Conservation (phyloP, 2,797 vertebrate species). For the Geotria australis region DNA sequence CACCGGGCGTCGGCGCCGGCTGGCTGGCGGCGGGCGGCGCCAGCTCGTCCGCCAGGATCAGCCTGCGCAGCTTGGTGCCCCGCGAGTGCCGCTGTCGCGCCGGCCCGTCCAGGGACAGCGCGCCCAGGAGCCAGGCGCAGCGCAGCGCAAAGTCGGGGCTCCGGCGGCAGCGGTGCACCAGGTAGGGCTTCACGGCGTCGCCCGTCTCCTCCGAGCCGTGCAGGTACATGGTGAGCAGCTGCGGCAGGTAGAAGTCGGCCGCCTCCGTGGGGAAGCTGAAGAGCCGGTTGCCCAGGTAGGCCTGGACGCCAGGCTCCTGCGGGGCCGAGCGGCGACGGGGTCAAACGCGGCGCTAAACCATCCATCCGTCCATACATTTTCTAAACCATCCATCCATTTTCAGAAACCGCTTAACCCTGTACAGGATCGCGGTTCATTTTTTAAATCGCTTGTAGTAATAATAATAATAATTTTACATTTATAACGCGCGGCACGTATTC, state of each 20-base stretch:
- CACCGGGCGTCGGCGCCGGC: too few species aligned
- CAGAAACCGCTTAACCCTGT: too few species aligned
- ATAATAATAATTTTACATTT: too few species aligned
- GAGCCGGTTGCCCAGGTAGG: constrained; percentile 76
- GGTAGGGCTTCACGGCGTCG: constrained; percentile 81
- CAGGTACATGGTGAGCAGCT: constrained; percentile 95
- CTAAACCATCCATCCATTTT: too few species aligned
- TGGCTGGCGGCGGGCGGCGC: constrained; percentile 17
- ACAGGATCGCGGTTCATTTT: too few species aligned
- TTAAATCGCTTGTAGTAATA: too few species aligned
- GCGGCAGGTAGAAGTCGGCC: constrained; percentile 73
- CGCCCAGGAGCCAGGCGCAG: constrained; percentile 64
- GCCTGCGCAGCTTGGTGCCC: constrained; percentile 55
- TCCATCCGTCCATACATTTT: too few species aligned
- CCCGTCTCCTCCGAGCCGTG: constrained; percentile 95
- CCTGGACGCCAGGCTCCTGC: constrained; percentile 61
- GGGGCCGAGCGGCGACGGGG: background rate
- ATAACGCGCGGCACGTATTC: too few species aligned
- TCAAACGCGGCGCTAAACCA: too few species aligned
- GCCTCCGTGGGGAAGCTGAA: constrained; percentile 67
- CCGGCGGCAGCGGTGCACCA: constrained; percentile 75
- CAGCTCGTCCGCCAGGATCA: constrained; percentile 80
- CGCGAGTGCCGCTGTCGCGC: constrained; percentile 74
- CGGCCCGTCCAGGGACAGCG: constrained; percentile 92
- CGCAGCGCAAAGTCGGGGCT: constrained; percentile 67